A percentile compares a stretch with the other conserved stretches of the same genome.
Evolutionary conservation across 2,113 vertebrate species (phyloP).

Genomic region (Quiscalus mexicanus): DNA sequence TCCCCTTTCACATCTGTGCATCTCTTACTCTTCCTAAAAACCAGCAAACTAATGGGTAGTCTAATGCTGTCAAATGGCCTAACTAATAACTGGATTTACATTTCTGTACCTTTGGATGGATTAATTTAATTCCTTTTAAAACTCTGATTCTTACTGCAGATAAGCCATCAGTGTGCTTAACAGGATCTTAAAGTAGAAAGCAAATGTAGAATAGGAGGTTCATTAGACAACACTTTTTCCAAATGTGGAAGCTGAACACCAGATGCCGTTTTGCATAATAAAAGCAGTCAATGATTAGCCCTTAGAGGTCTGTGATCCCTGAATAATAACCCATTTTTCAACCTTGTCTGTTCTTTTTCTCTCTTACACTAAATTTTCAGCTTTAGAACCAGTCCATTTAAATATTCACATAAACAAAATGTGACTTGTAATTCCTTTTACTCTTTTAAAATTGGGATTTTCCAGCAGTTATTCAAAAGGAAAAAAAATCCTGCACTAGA

Average conservation of each 20-base stretch:
- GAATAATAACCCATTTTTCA: constrained; percentile 57
- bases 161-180: constrained; percentile 37
- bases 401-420: not conserved
- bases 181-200: constrained; percentile 47
- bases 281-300: constrained; percentile 54
- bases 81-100: constrained; percentile 30
- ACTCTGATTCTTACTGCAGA: not conserved
- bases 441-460: not conserved
- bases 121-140: constrained; percentile 34
- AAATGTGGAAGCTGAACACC: constrained; percentile 50
- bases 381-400: not conserved
- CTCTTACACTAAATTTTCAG: not conserved
- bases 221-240: constrained; percentile 54
- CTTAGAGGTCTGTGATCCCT: constrained; percentile 46
- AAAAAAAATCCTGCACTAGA: not conserved
- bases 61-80: not conserved
- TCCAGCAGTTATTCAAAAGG: not conserved
- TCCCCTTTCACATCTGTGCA: not conserved
- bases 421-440: not conserved
- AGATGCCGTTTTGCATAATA: constrained; percentile 69
- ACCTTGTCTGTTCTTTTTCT: constrained; percentile 20
- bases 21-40: not conserved
- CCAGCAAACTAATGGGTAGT: not conserved
- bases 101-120: constrained; percentile 17
- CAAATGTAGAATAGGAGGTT: constrained; percentile 32